Evolutionary conservation across 2,888 invertebrate species (phyloP), one percentile per base, ranked within the genome.

Genomic region (Apamea epomidion): DNA sequence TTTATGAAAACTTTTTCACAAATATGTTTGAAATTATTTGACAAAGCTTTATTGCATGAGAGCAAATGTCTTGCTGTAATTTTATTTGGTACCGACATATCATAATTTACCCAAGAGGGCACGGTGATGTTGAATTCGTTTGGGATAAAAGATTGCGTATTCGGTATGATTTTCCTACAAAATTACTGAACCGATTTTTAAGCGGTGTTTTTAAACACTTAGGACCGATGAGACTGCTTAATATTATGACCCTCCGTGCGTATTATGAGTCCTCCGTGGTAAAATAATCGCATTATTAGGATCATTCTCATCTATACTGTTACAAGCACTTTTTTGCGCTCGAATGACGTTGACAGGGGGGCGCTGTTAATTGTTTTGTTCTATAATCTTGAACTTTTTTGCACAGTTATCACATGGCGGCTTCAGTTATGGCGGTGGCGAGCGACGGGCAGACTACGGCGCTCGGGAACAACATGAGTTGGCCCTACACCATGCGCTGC

Each of bases 401-500:
- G 8, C 42, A 1, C 96, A 98, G 97, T 92, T 98, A 86, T 97
- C 97, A 37, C 98, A 98, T 92, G 97, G 97, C 76, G 98, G 97
- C 67, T 98, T 97, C 95, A 97, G 97, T 83, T 97, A 97, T 76
- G 97, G 97, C 74, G 97, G 98, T 85, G 97, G 97, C 67, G 98
- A 98, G 88, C 94, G 97, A 88, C 96, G 98, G 7, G 97, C 97
- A 87, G 97, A 97, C 91, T 97, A 97, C 92, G 97, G 97, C 1
- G 97, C 98, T 5, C 93, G 97, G 78, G 98, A 98, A 83, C 98
- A 98, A 88, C 98, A 98, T 91, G 98, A 98, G 83, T 97, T 98
- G 87, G 98, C 98, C 74, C 95, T 99, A 75, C 99, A 99, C 93
- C 98, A 98, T 94, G 98, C 98, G n/a, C 97, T 99, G 78, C 98